Evolutionary conservation across 2,113 vertebrate genomes (phyloP), one percentile per base, ranked within the genome.

Genomic region (Equus quagga): DNA sequence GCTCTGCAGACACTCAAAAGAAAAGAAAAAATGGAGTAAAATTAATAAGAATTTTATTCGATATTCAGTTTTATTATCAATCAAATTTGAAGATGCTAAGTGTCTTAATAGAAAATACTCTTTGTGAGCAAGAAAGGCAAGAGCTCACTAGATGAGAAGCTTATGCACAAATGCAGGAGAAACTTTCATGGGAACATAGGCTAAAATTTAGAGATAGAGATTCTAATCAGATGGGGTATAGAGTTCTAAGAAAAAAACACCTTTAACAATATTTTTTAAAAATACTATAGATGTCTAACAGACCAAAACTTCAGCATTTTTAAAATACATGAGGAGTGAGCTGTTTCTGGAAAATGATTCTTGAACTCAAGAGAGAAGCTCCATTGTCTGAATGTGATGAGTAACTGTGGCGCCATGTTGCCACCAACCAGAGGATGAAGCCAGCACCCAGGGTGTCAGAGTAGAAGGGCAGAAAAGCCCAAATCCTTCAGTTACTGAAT

Each of bases 321-420:
- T 70, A 41, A 62, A 49, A n/a, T 14, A 56, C 14, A 18, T 8
- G 17, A 67, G 15, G 18, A 75, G 23, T 65, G 26, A 83, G 23
- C 13, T 79, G 3, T 54, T 87, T 33, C 92, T 69, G 28, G n/a
- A 73, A 41, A 46, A 46, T 8, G 11, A 31, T 41, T 95, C 8
- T 3, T 58, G 51, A 18, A 33, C 17, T 6, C 15, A 78, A 12
- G 11, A 41, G 26, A 78, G 26, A 79, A 11, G 1, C 0, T 1
- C 73, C 8, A 1, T 13, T 10, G 0, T 72, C 33, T 46, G 33
- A 24, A 51, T 33, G 12, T 67, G 31, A 78, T n/a, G 19, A 49
- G 9, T 58, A 18, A 23, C 6, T 36, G 15, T 17, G 19, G n/a
- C 4, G 0, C 10, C 69, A 31, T n/a, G 13, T 85, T n/a, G 28